These are phyloP conservation scores for Empidonax traillii DNA, from an alignment of 2,113 vertebrate genomes.

Conservation along the genomic window DNA sequence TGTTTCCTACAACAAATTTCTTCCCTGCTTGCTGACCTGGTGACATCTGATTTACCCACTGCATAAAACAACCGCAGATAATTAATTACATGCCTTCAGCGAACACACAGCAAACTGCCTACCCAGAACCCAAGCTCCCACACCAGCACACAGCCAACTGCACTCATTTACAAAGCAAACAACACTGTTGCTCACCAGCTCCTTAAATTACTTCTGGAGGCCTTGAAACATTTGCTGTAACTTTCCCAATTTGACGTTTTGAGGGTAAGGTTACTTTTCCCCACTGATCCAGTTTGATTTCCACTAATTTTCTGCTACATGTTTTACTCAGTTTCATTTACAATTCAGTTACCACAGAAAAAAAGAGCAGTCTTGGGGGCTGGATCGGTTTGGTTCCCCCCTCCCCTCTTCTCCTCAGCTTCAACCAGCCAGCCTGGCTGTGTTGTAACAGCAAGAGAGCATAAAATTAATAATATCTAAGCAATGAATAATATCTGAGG, in stretches of 20 bases:
- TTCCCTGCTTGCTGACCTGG: slow-evolving; percentile 16
- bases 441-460: neutral
- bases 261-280: slow-evolving; percentile 39
- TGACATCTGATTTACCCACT: slow-evolving; percentile 61
- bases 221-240: slow-evolving; percentile 42
- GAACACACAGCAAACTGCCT: neutral
- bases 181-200: neutral
- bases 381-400: neutral
- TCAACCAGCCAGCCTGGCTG: neutral
- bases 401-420: neutral
- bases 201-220: slow-evolving; percentile 41
- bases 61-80: slow-evolving; percentile 56
- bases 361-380: neutral
- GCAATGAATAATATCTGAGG: neutral
- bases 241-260: neutral
- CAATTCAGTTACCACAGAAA: neutral
- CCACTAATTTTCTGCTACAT: slow-evolving; percentile 26
- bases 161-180: slow-evolving; percentile 56
- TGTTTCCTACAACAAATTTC: neutral
- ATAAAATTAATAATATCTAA: neutral
- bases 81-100: slow-evolving; percentile 67
- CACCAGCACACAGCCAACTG: neutral
- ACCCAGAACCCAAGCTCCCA: slow-evolving; percentile 22
- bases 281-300: slow-evolving; percentile 21
- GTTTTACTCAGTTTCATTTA: slow-evolving; percentile 39